Percentiles rank a stretch among this genome's conserved stretches.
phyloP scores from a whole-genome alignment of 35 echinoderm and acorn worm genomes.

The Heliocidaris tuberculata region DNA sequence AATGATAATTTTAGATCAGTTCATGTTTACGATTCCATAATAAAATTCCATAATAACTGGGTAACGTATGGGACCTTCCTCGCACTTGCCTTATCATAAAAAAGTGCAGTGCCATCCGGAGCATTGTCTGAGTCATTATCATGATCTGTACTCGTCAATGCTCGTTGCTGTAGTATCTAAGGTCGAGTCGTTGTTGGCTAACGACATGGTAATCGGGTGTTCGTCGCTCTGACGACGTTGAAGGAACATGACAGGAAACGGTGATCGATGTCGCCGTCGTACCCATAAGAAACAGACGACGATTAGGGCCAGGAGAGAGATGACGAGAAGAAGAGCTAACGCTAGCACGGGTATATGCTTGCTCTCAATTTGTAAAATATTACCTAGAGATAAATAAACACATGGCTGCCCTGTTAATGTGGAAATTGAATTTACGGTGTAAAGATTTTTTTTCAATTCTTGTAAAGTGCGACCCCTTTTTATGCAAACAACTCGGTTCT shows the following conservation, averaged over 20 bases:
- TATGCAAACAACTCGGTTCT: no score
- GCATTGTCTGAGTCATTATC: not conserved
- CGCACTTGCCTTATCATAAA: no score
- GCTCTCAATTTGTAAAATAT: not conserved
- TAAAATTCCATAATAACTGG: no score
- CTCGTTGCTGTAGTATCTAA: not conserved
- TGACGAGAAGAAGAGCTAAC: not conserved
- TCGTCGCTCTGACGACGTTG: conserved; percentile 32
- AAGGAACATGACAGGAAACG: not conserved
- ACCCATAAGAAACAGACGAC: conserved; percentile 15
- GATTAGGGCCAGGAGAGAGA: not conserved
- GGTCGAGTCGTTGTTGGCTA: conserved; percentile 37
- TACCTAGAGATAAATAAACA: not conserved
- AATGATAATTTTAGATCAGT: no score
- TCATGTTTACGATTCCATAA: no score
- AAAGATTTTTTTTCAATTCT: not conserved
- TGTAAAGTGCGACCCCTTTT: no score
- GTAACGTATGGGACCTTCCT: no score
- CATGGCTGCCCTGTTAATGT: not conserved
- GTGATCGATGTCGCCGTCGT: not conserved
- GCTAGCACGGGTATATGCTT: conserved; percentile 18
- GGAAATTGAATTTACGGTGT: no score
- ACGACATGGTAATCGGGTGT: conserved; percentile 37
- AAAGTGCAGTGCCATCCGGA: no score
- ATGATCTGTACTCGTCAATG: conserved; percentile 4